Percentiles rank a stretch among this genome's conserved stretches.
Evolutionary conservation across 2,113 vertebrate species (phyloP).

Genomic region (Fregata magnificens): DNA sequence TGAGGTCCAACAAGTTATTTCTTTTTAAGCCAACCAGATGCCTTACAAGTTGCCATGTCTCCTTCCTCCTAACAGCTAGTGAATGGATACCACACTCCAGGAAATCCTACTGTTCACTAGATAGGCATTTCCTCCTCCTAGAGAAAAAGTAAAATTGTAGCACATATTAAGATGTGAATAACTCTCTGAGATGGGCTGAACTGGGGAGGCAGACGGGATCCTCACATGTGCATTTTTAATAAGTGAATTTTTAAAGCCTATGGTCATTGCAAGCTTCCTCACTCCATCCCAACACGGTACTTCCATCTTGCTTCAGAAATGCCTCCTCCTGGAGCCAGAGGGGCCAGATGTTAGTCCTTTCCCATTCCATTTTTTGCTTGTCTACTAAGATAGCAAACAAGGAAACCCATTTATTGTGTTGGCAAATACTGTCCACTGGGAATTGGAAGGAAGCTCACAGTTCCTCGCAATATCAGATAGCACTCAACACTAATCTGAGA

Average conservation of each 20-base stretch:
- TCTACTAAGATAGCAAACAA: background rate
- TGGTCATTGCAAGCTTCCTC: background rate
- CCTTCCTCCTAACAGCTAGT: background rate
- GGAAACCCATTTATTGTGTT: background rate
- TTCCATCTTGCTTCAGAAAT: background rate
- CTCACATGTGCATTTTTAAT: background rate
- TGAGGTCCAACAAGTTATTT: background rate
- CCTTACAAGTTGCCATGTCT: background rate
- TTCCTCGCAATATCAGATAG: background rate
- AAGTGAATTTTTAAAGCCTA: background rate
- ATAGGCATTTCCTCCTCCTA: background rate
- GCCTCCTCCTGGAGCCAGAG: background rate
- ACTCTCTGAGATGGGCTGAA: background rate
- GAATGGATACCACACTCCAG: background rate
- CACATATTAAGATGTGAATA: background rate
- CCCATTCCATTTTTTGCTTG: background rate
- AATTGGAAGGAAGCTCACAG: background rate
- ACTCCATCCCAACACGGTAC: background rate
- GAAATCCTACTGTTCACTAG: background rate
- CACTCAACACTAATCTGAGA: background rate
- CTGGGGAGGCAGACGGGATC: background rate
- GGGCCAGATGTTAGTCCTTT: background rate
- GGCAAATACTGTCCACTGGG: background rate
- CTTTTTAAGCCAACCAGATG: background rate
- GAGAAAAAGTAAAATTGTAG: slow-evolving; percentile 14